Percentiles rank a stretch among this genome's conserved stretches.
phyloP scores from a whole-genome alignment of 2,113 vertebrate genomes.

The Cromileptes altivelis region DNA sequence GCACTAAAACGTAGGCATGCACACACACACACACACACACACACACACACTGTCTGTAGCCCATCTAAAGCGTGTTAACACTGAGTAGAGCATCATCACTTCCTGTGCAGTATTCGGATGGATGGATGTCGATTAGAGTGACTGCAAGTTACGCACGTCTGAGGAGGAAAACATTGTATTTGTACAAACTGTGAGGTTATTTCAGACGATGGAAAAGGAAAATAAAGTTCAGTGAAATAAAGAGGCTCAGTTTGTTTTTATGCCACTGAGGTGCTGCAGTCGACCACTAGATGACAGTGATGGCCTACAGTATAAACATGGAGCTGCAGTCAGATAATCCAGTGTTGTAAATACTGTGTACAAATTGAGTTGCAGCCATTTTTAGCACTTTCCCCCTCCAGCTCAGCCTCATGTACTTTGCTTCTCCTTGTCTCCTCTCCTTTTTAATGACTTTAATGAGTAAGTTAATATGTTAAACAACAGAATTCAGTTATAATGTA shows the following conservation, averaged over 20 bases:
- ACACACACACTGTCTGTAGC: conserved; percentile 8
- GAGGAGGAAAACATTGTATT: conserved; percentile 33
- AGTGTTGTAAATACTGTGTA: background rate
- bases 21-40: conserved; percentile 16
- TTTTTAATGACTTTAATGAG: background rate
- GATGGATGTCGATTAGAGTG: conserved; percentile 2
- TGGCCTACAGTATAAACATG: background rate
- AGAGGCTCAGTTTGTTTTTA: background rate
- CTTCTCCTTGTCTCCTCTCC: background rate
- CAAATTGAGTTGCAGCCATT: background rate
- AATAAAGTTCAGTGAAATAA: conserved; percentile 20
- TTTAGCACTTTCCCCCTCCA: background rate
- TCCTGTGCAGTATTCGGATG: background rate
- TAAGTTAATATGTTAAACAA: background rate
- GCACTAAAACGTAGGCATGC: conserved; percentile 13
- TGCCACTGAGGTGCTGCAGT: background rate
- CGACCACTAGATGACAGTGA: conserved; percentile 73
- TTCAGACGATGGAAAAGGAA: conserved; percentile 34
- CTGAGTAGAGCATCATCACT: conserved; percentile 11
- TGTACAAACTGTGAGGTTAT: conserved; percentile 42
- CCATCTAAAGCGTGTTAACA: background rate
- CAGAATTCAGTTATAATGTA: background rate
- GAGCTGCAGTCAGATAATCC: background rate
- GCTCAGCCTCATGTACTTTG: background rate
- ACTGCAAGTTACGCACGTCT: conserved; percentile 35